Evolutionary conservation across 2,888 invertebrate species (phyloP).

Genomic region (Acleris holmiana): DNA sequence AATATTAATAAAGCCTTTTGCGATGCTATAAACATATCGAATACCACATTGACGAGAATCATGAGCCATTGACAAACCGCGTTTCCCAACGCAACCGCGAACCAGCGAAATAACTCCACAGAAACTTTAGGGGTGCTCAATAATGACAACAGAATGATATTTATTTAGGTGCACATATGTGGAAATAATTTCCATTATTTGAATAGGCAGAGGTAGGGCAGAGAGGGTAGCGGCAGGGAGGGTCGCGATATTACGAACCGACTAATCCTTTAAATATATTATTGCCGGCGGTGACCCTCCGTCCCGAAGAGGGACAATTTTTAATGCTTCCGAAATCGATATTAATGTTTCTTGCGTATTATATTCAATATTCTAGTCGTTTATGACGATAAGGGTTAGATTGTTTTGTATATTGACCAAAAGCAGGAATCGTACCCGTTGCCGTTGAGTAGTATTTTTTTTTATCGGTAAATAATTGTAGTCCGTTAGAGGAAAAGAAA

Average conservation of each 20-base stretch:
- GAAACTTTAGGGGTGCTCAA: constrained; percentile 65
- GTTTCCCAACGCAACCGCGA: constrained; percentile 62
- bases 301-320: constrained; percentile 66
- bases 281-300: constrained; percentile 72
- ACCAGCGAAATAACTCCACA: constrained; percentile 74
- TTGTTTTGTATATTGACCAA: background rate
- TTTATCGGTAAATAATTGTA: too few relatives aligned
- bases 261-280: constrained; percentile 85
- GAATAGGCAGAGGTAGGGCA: constrained; percentile 65
- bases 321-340: constrained; percentile 76
- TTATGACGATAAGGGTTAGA: constrained; percentile 15
- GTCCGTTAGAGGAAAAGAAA: too few relatives aligned
- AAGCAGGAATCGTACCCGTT: too few relatives aligned
- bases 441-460: too few relatives aligned
- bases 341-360: constrained; percentile 64
- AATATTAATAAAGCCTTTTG: too few relatives aligned
- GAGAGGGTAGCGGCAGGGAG: constrained; percentile 46
- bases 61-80: constrained; percentile 47
- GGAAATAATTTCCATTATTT: constrained; percentile 84
- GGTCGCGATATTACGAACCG: constrained; percentile 81
- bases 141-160: constrained; percentile 80
- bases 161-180: constrained; percentile 84
- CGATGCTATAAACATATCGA: constrained; percentile 1
- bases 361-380: constrained; percentile 46
- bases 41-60: constrained; percentile 11